A percentile compares a stretch with the other conserved stretches of the same genome.
Conservation (phyloP, 2,888 invertebrate genomes). For the Agrotis exclamationis region DNA sequence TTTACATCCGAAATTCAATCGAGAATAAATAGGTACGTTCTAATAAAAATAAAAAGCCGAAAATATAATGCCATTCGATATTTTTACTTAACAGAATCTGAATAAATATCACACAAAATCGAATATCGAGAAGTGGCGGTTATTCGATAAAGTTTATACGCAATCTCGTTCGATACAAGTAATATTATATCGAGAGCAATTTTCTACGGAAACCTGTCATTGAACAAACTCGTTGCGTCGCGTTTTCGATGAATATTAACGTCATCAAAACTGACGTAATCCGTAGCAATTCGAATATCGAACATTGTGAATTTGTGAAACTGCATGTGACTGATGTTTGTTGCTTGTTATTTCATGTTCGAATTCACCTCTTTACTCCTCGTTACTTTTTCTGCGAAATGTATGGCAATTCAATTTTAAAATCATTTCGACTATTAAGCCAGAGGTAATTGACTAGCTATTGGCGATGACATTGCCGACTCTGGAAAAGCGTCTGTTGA, state of each 20-base stretch:
- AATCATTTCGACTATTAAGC: neutral
- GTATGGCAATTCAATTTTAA: neutral
- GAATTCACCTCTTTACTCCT: neutral
- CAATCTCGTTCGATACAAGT: constrained; percentile 59
- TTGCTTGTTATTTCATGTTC: constrained; percentile 18
- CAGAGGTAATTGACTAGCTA: no score
- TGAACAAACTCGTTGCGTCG: constrained; percentile 54
- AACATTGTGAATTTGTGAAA: constrained; percentile 13
- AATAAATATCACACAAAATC: constrained; percentile 46
- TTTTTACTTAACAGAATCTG: constrained; percentile 29
- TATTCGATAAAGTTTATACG: constrained; percentile 62
- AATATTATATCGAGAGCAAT: constrained; percentile 65
- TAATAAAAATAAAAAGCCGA: constrained; percentile 24
- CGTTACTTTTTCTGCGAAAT: constrained; percentile 8
- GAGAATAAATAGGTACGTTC: constrained; percentile 1
- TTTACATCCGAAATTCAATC: constrained; percentile 24
- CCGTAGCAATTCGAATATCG: constrained; percentile 34
- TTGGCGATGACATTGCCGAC: neutral
- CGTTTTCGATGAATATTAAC: constrained; percentile 57
- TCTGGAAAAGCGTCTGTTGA: neutral
- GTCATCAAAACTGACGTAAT: constrained; percentile 49
- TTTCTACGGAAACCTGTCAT: constrained; percentile 64
- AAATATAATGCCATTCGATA: constrained; percentile 16
- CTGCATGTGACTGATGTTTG: constrained; percentile 14
- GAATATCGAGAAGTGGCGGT: constrained; percentile 60